These are phyloP conservation scores for Proctacanthus coquilletti DNA, from an alignment of 1,140 invertebrate species.

Conservation along the genomic window DNA sequence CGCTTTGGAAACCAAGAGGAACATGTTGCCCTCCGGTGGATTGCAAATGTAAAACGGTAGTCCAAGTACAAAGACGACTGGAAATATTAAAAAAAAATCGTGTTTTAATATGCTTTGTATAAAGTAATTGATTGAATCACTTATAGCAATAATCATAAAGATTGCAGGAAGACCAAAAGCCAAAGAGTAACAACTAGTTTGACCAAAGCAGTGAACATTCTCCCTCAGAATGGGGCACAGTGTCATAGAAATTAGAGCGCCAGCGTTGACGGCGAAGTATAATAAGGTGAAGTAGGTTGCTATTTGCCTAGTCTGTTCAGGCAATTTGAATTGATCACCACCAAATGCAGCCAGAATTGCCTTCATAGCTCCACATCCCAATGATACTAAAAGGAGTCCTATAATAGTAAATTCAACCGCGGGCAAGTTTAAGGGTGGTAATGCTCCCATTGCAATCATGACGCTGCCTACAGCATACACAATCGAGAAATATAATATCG, in stretches of 20 bases:
- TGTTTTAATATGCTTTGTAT: too few species aligned
- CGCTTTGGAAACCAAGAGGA: neutral
- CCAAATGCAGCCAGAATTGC: constrained; percentile 71
- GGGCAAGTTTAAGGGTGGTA: constrained; percentile 28
- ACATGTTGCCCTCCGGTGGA: neutral
- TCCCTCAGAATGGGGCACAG: constrained; percentile 57
- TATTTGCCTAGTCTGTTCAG: constrained; percentile 41
- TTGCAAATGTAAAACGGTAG: neutral
- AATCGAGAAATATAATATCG: constrained; percentile 54
- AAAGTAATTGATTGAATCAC: too few species aligned
- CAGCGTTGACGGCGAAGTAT: constrained; percentile 67
- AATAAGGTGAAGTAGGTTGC: constrained; percentile 62
- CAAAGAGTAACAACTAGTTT: constrained; percentile 52
- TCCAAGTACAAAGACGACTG: neutral
- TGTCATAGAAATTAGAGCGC: constrained; percentile 58
- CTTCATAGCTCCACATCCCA: constrained; percentile 68
- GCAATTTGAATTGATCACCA: constrained; percentile 64
- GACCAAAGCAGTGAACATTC: constrained; percentile 50
- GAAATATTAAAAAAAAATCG: neutral
- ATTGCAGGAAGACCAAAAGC: constrained; percentile 67
- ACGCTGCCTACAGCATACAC: constrained; percentile 54
- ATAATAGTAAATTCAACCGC: constrained; percentile 23
- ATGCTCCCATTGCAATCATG: constrained; percentile 38
- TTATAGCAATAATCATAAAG: constrained; percentile 49
- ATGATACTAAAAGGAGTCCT: constrained; percentile 46